Conservation (phyloP, 2,888 invertebrate genomes). For the Papilio protenor region DNA sequence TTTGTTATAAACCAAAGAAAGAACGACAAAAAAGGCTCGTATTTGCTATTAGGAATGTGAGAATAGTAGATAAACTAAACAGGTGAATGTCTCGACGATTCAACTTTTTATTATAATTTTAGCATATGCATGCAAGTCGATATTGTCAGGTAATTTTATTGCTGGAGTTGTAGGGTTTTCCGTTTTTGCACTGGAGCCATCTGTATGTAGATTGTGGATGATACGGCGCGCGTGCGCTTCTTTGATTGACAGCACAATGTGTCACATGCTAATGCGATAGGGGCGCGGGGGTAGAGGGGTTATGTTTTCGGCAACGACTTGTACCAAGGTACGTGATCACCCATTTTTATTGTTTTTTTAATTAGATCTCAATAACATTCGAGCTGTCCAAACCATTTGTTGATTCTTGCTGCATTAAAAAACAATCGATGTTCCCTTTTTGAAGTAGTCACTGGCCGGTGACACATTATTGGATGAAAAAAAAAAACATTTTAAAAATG, state of each 20-base stretch:
- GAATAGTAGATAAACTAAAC: slow-evolving; percentile 8
- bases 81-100: background rate
- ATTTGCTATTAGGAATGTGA: background rate
- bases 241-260: slow-evolving; percentile 77
- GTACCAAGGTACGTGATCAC: slow-evolving; percentile 12
- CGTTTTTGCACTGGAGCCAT: slow-evolving; percentile 55
- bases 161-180: slow-evolving; percentile 59
- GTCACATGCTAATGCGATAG: slow-evolving; percentile 65
- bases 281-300: slow-evolving; percentile 51
- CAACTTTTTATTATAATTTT: slow-evolving; percentile 21
- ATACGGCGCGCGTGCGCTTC: slow-evolving; percentile 62
- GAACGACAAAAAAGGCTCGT: background rate
- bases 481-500: slow-evolving; percentile 32
- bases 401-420: too few species aligned
- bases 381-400: background rate
- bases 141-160: slow-evolving; percentile 51
- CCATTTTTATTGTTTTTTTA: slow-evolving; percentile 13
- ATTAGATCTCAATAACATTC: background rate
- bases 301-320: slow-evolving; percentile 23
- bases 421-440: background rate
- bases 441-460: slow-evolving; percentile 9
- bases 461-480: slow-evolving; percentile 4
- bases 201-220: slow-evolving; percentile 67
- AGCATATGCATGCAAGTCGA: slow-evolving; percentile 42
- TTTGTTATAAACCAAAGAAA: too few species aligned